Base-by-base conservation (phyloP, 2,888 invertebrate genomes). In the Mylabris sibirica region DNA sequence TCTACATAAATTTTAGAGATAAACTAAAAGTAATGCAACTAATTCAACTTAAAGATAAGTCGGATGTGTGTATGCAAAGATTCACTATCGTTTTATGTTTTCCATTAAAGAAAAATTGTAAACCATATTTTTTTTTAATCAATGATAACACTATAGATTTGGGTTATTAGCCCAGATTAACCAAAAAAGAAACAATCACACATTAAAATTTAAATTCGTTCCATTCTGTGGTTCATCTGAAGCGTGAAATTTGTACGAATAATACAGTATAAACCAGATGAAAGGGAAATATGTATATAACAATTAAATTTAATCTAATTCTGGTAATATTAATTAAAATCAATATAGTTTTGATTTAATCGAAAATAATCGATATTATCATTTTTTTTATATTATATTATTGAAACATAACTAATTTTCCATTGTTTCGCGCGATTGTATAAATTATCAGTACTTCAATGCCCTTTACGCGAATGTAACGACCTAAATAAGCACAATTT, bases 401-500 rank as follows among this genome's bases (percentile, higher is more conserved):
- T 22, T 11, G 12, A 22, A 22, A 53, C 1, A 8, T 53, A 44
- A 17, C 44, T 44, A 53, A 22, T 22, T 22, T 53, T 20, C 49
- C 17, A 49, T 20, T 44, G 17, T 49, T 20, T 6, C 9, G 6
- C 30, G 30, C 8, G 5, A 30, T 8, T 30, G 1, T 3, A 38
- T 4, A 12, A 38, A 38, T 38, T 38, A 38, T 38, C 38, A 12
- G 14, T 12, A 12, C 2, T 38, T 38, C 3, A 38, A 38, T 38
- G 14, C 38, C 44, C 20, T 57, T 57, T 26, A 57, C 44, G 12
- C 1, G 14, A 57, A 57, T 22, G 1, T 24, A n/a, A 57, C 26
- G 57, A 57, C 57, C 57, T 57, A n/a, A 57, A 57, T 26, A 57
- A 24, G 57, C 14, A 26, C 8, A 57, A 8, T 6, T 57, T 57